These are phyloP conservation scores for Argyresthia albistria DNA, from an alignment of 2,888 invertebrate genomes.

Conservation along the genomic window DNA sequence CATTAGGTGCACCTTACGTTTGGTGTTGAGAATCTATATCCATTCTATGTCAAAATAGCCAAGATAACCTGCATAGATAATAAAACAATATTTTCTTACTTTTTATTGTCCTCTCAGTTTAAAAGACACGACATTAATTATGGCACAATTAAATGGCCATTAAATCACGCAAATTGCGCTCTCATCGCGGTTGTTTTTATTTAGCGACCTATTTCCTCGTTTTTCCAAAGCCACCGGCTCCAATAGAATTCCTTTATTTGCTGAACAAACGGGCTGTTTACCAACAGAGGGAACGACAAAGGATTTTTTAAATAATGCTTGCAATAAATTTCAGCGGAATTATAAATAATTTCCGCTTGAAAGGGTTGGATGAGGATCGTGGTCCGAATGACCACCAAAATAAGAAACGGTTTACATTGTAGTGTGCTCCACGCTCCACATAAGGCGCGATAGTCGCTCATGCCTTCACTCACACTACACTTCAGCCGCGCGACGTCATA, in stretches of 20 bases:
- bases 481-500: too few relatives aligned
- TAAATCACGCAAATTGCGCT: constrained; percentile 68
- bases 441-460: too few relatives aligned
- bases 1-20: too few relatives aligned
- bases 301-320: constrained; percentile 59
- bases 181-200: constrained; percentile 57
- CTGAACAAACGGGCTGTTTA: constrained; percentile 56
- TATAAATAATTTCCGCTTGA: constrained; percentile 15
- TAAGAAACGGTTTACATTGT: neutral
- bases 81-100: neutral
- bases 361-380: constrained; percentile 3
- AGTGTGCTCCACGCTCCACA: too few relatives aligned
- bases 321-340: constrained; percentile 47
- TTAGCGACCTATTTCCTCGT: constrained; percentile 21
- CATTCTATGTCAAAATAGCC: too few relatives aligned
- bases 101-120: constrained; percentile 7
- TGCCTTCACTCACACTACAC: too few relatives aligned
- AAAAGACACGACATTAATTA: constrained; percentile 60
- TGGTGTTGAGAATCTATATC: too few relatives aligned
- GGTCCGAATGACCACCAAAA: neutral
- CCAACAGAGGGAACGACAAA: constrained; percentile 56
- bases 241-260: constrained; percentile 69
- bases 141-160: constrained; percentile 62
- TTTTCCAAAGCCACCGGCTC: constrained; percentile 31
- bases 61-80: too few relatives aligned